Percentiles rank a stretch among this genome's conserved stretches.
Conservation (phyloP, 2,888 invertebrate genomes). For the Phengaris alcon region DNA sequence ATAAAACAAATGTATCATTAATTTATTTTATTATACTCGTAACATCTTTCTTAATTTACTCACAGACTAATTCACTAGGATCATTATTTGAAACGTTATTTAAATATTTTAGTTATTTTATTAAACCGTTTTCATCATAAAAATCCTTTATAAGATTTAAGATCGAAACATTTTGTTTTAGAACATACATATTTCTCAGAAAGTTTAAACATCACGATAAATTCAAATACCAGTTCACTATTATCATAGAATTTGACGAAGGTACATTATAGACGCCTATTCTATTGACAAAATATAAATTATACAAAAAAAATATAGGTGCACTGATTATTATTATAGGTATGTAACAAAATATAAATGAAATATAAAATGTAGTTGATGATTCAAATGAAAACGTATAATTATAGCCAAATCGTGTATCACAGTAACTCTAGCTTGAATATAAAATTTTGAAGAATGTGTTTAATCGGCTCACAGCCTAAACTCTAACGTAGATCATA, state of each 20-base stretch:
- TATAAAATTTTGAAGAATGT: conserved; percentile 72
- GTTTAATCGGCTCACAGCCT: conserved; percentile 75
- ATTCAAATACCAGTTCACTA: conserved; percentile 24
- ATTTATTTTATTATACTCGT: conserved; percentile 76
- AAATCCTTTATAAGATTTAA: conserved; percentile 44
- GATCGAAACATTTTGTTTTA: conserved; percentile 53
- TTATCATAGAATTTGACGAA: conserved; percentile 18
- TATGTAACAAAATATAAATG: conserved; percentile 14
- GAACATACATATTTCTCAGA: conserved; percentile 21
- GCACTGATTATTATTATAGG: not conserved
- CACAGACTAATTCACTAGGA: conserved; percentile 74
- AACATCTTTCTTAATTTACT: conserved; percentile 76
- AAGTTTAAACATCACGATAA: conserved; percentile 22
- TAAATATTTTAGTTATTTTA: conserved; percentile 68
- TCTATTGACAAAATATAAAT: conserved; percentile 20
- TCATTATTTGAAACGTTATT: conserved; percentile 70
- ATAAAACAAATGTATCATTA: conserved; percentile 52
- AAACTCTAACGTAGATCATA: conserved; percentile 63
- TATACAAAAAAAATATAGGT: conserved; percentile 13
- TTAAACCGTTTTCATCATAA: conserved; percentile 68
- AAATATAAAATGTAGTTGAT: not conserved
- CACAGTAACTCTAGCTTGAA: conserved; percentile 79
- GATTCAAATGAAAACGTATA: conserved; percentile 55
- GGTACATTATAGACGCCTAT: conserved; percentile 23
- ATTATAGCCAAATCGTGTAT: conserved; percentile 74